Evolutionary conservation across 2,888 invertebrate species (phyloP).

Genomic region (Balanococcus diminutus): DNA sequence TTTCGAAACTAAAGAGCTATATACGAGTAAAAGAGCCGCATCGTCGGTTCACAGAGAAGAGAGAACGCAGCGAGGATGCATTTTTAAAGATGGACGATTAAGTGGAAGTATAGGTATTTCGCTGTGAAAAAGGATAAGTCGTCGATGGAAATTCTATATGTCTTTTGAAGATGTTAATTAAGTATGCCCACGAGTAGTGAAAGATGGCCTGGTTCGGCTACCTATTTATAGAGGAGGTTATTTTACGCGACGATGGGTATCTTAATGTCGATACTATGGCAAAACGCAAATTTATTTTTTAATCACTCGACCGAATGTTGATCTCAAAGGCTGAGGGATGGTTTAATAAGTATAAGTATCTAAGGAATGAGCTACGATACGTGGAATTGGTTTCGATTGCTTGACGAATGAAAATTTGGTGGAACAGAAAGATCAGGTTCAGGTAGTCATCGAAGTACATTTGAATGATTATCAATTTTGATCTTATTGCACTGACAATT

Average conservation of each 20-base stretch:
- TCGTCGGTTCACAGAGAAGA: not conserved
- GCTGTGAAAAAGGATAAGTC: not conserved
- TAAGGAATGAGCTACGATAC: not conserved
- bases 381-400: not conserved
- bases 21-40: not conserved
- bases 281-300: not conserved
- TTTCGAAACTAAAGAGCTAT: not conserved
- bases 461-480: too few relatives aligned
- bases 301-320: not conserved
- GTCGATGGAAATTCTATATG: conserved; percentile 10
- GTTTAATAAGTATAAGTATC: not conserved
- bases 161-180: conserved; percentile 17
- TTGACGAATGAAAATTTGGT: too few relatives aligned
- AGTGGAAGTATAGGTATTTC: conserved; percentile 7
- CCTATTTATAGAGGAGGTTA: not conserved
- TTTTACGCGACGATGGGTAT: not conserved
- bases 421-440: too few relatives aligned
- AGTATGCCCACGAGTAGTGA: not conserved
- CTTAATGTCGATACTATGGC: not conserved
- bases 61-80: too few relatives aligned
- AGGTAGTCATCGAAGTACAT: too few relatives aligned
- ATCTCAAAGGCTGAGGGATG: not conserved
- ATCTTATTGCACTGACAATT: too few relatives aligned
- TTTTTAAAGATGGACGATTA: not conserved
- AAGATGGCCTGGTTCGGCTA: not conserved